phyloP scores from a whole-genome alignment of 2,113 vertebrate species.

The Paedocypris sp. region DNA sequence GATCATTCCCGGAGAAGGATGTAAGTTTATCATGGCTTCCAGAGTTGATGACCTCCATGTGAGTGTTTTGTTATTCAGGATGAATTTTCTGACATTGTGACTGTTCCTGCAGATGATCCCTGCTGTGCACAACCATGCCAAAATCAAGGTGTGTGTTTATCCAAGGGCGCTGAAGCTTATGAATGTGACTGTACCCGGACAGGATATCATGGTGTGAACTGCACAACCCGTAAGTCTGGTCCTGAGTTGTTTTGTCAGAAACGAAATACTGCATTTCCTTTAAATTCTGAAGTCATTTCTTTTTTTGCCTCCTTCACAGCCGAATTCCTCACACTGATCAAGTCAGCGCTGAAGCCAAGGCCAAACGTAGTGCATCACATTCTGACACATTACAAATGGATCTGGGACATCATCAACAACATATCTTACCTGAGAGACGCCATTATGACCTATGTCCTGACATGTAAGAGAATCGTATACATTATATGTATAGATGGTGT shows the following conservation, averaged over 20 bases:
- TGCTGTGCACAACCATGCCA: conserved; percentile 91
- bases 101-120: conserved; percentile 63
- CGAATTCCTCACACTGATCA: conserved; percentile 79
- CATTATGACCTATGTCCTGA: conserved; percentile 90
- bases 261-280: background rate
- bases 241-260: background rate
- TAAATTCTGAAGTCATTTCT: background rate
- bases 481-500: background rate
- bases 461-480: conserved; percentile 66
- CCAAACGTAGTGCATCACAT: conserved; percentile 86
- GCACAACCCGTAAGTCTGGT: conserved; percentile 70
- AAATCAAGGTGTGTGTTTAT: conserved; percentile 80
- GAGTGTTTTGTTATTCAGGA: background rate
- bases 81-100: background rate
- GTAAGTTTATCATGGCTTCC: conserved; percentile 13
- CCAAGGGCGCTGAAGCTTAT: conserved; percentile 61
- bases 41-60: background rate
- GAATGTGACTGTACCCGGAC: conserved; percentile 90
- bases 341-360: conserved; percentile 66
- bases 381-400: conserved; percentile 82
- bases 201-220: conserved; percentile 81
- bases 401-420: conserved; percentile 85
- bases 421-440: conserved; percentile 72
- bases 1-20: conserved; percentile 17
- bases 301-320: conserved; percentile 54